A percentile compares a stretch with the other conserved stretches of the same genome.
Evolutionary conservation across 1,140 invertebrate genomes (phyloP).

Genomic region (Drosophila sp.): DNA sequence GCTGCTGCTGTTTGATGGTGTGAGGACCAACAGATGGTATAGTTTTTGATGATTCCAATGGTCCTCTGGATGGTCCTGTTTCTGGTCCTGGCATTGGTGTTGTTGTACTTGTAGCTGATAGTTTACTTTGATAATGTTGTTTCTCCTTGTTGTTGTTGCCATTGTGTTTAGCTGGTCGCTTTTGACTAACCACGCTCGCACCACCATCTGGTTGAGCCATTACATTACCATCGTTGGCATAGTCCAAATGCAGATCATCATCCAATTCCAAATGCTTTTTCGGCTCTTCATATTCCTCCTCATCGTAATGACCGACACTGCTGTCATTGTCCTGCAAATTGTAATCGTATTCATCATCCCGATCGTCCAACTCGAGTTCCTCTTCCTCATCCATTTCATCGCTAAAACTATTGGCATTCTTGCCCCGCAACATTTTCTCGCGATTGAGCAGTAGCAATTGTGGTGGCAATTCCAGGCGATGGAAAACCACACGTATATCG

Average conservation of each 20-base stretch:
- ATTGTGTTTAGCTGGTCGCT: conserved; percentile 64
- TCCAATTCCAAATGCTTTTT: conserved; percentile 78
- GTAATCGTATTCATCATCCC: conserved; percentile 75
- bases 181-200: neutral
- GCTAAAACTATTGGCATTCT: conserved; percentile 81
- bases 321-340: conserved; percentile 80
- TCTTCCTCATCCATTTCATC: conserved; percentile 76
- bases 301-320: conserved; percentile 72
- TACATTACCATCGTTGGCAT: conserved; percentile 71
- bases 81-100: neutral
- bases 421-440: conserved; percentile 51
- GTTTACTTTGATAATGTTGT: conserved; percentile 68
- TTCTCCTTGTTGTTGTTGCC: conserved; percentile 63
- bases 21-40: neutral
- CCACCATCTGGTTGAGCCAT: neutral
- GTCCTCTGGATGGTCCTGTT: no score
- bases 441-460: conserved; percentile 64
- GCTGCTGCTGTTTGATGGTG: no score
- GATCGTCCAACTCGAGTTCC: conserved; percentile 71
- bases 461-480: conserved; percentile 89
- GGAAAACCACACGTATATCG: conserved; percentile 97
- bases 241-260: conserved; percentile 74
- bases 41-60: neutral
- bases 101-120: conserved; percentile 61
- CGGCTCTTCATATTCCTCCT: conserved; percentile 80